Percentiles rank a stretch among this genome's conserved stretches.
Conservation (phyloP, 2,888 invertebrate genomes). For the Micropterix aruncella region DNA sequence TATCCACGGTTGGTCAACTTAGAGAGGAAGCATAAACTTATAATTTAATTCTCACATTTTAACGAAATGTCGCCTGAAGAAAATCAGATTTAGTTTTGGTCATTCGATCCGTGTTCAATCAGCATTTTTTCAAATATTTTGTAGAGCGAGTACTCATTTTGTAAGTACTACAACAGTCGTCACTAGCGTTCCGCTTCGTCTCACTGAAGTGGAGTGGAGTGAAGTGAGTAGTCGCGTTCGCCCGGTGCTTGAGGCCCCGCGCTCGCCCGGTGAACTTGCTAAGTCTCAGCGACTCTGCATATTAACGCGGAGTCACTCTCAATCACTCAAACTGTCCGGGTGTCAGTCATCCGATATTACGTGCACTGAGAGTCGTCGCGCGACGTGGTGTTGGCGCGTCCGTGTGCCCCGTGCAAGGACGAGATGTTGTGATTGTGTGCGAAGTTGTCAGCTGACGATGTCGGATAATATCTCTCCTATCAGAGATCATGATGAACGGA, state of each 20-base stretch:
- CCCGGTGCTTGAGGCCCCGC: not conserved
- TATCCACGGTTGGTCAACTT: too few species aligned
- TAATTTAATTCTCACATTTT: too few species aligned
- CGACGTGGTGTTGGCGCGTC: not conserved
- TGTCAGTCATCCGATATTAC: slow-evolving; percentile 26
- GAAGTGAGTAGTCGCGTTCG: too few species aligned
- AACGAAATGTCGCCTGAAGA: too few species aligned
- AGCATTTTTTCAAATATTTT: too few species aligned
- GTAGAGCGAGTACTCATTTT: too few species aligned
- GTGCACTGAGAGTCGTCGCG: not conserved
- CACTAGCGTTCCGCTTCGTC: too few species aligned
- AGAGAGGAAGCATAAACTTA: too few species aligned
- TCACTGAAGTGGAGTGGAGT: too few species aligned
- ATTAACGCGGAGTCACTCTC: slow-evolving; percentile 41
- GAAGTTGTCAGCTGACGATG: not conserved
- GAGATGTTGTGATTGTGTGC: not conserved
- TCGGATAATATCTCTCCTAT: not conserved
- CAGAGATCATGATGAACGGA: not conserved
- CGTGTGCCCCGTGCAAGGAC: not conserved
- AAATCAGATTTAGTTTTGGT: too few species aligned
- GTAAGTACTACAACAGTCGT: too few species aligned
- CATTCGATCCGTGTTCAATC: too few species aligned
- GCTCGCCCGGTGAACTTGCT: not conserved
- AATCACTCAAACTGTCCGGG: slow-evolving; percentile 40
- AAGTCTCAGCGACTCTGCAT: slow-evolving; percentile 18